These are phyloP conservation scores for Noctua pronuba DNA, from an alignment of 2,888 invertebrate species.

Conservation along the genomic window DNA sequence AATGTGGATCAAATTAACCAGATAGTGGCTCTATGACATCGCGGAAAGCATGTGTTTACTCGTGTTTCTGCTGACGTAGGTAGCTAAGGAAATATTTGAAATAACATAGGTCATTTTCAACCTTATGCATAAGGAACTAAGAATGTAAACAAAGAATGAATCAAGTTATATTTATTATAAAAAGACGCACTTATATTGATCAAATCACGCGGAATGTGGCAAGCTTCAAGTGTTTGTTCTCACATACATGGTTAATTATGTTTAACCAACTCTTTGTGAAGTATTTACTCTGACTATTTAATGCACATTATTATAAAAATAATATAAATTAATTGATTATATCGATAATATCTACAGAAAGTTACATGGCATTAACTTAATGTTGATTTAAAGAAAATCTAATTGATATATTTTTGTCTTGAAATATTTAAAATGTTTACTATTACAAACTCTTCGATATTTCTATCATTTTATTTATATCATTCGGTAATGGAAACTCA, in stretches of 20 bases:
- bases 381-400: not conserved
- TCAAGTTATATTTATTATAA: conserved; percentile 17
- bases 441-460: no score
- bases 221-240: conserved; percentile 14
- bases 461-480: not conserved
- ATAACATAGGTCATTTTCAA: conserved; percentile 27
- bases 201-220: conserved; percentile 19
- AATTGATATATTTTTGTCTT: not conserved
- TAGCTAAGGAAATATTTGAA: conserved; percentile 11
- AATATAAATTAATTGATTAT: not conserved
- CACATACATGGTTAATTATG: conserved; percentile 18
- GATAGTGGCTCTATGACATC: not conserved
- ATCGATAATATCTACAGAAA: not conserved
- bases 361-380: not conserved
- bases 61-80: not conserved
- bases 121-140: conserved; percentile 8
- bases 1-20: conserved; percentile 2
- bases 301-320: not conserved
- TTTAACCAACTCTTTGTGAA: conserved; percentile 39
- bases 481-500: not conserved
- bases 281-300: conserved; percentile 8
- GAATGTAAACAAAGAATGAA: conserved; percentile 30
- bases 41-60: not conserved
- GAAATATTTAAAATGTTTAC: not conserved
- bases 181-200: conserved; percentile 40